Conservation (phyloP, 2,797 vertebrate species). For the Coluber constrictor region DNA sequence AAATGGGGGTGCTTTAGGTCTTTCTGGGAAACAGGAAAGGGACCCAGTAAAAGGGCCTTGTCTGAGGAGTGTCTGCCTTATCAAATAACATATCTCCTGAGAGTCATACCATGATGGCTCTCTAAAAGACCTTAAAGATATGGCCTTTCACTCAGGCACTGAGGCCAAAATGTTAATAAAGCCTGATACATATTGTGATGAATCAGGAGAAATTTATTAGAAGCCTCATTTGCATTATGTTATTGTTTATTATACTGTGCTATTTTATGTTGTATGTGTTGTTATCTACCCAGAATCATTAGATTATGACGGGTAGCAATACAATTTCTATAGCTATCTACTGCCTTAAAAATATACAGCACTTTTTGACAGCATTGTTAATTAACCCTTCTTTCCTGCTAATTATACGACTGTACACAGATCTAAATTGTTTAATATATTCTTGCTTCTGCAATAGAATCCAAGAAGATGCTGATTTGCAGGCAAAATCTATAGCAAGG, state of each 20-base stretch:
- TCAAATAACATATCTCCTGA: not conserved
- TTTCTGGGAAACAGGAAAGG: not conserved
- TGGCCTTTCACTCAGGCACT: not conserved
- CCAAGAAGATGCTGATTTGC: conserved; percentile 14
- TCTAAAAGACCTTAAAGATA: not conserved
- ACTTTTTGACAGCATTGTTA: not conserved
- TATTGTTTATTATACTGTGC: not conserved
- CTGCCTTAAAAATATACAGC: not conserved
- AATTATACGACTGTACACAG: conserved; percentile 42
- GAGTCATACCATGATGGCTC: not conserved
- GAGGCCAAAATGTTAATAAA: not conserved
- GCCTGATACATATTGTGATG: not conserved
- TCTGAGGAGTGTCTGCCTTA: not conserved
- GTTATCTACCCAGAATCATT: not conserved
- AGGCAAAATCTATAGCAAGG: conserved; percentile 14
- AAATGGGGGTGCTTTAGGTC: not conserved
- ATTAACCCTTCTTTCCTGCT: not conserved
- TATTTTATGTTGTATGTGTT: not conserved
- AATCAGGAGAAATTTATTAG: not conserved
- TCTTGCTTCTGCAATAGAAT: conserved; percentile 24
- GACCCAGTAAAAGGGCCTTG: not conserved
- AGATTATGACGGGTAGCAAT: not conserved
- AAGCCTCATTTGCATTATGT: not conserved
- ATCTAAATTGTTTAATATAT: conserved; percentile 38
- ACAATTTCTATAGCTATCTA: not conserved